phyloP scores from a whole-genome alignment of 2,888 invertebrate species.

The Mystacides longicornis region DNA sequence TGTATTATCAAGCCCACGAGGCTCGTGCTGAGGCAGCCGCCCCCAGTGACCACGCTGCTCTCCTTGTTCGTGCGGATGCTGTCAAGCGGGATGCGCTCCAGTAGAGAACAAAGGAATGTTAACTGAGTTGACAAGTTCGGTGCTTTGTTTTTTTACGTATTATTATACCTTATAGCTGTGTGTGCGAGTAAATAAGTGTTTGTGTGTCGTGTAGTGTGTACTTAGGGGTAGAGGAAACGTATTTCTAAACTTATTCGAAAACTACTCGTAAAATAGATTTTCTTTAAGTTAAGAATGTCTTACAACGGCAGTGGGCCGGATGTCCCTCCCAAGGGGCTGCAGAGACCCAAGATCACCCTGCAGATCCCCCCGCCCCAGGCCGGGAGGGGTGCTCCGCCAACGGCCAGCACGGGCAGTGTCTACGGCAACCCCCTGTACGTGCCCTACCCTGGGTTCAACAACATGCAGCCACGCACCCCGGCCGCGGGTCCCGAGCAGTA shows the following conservation, averaged over 20 bases:
- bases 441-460: conserved; percentile 31
- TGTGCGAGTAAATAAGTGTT: too few species aligned
- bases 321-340: conserved; percentile 35
- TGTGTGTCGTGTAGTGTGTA: too few species aligned
- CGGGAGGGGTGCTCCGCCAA: conserved; percentile 9
- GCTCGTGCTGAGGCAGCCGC: too few species aligned
- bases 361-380: conserved; percentile 39
- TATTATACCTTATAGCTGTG: too few species aligned
- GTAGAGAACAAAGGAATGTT: too few species aligned
- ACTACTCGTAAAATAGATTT: neutral
- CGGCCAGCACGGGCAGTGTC: conserved; percentile 16
- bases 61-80: too few species aligned
- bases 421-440: conserved; percentile 18
- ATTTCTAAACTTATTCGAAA: neutral
- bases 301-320: too few species aligned
- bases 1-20: too few species aligned
- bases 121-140: too few species aligned
- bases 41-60: too few species aligned
- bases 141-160: too few species aligned
- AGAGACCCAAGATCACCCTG: conserved; percentile 45
- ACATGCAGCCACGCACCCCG: conserved; percentile 35
- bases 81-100: too few species aligned
- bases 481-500: conserved; percentile 39
- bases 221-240: neutral
- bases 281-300: neutral